phyloP scores from a whole-genome alignment of 2,113 vertebrate species.

The Cricetomys ansorgei region DNA sequence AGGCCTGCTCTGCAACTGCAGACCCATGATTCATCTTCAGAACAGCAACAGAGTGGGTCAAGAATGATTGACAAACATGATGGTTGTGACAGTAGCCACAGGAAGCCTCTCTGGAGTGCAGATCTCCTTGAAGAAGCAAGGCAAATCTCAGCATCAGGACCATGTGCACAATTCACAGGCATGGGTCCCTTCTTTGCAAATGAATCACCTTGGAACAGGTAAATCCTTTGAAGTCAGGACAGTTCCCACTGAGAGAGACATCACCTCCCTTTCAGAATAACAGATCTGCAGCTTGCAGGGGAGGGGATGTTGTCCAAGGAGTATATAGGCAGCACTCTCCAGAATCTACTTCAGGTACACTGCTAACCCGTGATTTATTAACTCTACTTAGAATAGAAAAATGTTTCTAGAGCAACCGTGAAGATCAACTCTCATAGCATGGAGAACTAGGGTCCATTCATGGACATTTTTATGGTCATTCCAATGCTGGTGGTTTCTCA shows the following conservation, averaged over 20 bases:
- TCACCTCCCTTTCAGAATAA: neutral
- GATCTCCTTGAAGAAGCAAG: neutral
- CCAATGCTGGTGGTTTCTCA: neutral
- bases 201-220: rapidly evolving
- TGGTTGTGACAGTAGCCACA: rapidly evolving
- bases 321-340: rapidly evolving
- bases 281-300: too few species aligned
- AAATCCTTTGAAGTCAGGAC: neutral
- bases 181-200: neutral
- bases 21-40: too few species aligned
- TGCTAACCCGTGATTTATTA: neutral
- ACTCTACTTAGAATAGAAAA: neutral
- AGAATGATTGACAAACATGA: too few species aligned
- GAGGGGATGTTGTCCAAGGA: rapidly evolving
- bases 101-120: neutral
- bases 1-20: neutral
- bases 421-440: rapidly evolving
- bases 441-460: neutral
- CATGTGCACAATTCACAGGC: neutral
- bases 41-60: neutral
- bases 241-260: neutral
- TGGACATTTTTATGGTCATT: neutral
- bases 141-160: neutral
- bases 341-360: neutral
- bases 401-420: neutral